Evolutionary conservation across 2,888 invertebrate genomes (phyloP).

Genomic region (Ceramica pisi): DNA sequence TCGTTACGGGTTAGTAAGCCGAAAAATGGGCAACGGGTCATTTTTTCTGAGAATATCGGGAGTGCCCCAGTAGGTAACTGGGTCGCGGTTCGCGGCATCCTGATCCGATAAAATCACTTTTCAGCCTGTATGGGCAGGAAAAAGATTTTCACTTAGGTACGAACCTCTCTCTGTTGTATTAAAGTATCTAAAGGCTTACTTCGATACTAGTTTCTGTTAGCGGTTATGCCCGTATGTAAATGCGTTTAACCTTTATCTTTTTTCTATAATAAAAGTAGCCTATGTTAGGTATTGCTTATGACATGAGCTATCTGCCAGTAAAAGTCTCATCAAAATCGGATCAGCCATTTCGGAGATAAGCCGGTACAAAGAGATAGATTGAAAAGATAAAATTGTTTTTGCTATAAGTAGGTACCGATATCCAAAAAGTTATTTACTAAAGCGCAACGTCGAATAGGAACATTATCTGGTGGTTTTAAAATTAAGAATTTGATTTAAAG

Average conservation of each 20-base stretch:
- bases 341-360: too few species aligned
- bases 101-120: conserved; percentile 17
- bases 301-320: too few species aligned
- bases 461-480: background rate
- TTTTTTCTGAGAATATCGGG: conserved; percentile 3
- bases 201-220: too few species aligned
- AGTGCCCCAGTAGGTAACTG: conserved; percentile 3
- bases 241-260: too few species aligned
- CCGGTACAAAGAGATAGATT: too few species aligned
- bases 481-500: background rate
- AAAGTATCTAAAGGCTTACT: too few species aligned
- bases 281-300: too few species aligned
- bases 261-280: too few species aligned
- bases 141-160: background rate
- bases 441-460: background rate
- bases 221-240: too few species aligned
- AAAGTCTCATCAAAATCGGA: too few species aligned
- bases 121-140: background rate
- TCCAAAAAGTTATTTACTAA: too few species aligned
- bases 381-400: background rate
- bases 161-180: background rate
- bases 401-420: too few species aligned
- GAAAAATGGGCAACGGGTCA: conserved; percentile 6
- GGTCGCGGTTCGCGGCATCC: conserved; percentile 3
- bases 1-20: background rate